Evolutionary conservation across 2,888 invertebrate genomes (phyloP).

Genomic region (Leptothorax acervorum): DNA sequence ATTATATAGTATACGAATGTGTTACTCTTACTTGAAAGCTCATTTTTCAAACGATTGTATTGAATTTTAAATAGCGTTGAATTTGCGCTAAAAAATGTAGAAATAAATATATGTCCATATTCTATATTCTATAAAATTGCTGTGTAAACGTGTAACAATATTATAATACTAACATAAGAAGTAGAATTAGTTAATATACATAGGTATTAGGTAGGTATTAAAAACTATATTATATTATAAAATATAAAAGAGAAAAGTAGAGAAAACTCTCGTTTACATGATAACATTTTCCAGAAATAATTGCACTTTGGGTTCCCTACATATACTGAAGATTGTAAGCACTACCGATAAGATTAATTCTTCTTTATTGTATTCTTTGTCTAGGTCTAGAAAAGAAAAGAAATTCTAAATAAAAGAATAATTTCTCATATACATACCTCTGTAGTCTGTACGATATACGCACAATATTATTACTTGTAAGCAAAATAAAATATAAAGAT

Average conservation of each 20-base stretch:
- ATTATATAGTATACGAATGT: not conserved
- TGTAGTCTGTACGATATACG: too few species aligned
- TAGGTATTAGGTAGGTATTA: too few species aligned
- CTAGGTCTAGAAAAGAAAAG: not conserved
- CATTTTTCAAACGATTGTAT: not conserved
- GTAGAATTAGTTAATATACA: not conserved
- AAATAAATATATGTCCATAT: not conserved
- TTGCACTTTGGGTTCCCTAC: not conserved
- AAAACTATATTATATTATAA: too few species aligned
- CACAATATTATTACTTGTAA: too few species aligned
- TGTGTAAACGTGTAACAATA: not conserved
- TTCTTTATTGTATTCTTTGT: not conserved
- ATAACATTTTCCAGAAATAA: constrained; percentile 3
- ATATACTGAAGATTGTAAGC: not conserved
- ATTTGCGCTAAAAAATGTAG: constrained; percentile 19
- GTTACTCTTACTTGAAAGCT: not conserved
- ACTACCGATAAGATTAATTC: not conserved
- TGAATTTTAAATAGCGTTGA: not conserved
- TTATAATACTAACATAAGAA: not conserved
- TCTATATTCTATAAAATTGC: not conserved
- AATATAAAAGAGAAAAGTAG: not conserved
- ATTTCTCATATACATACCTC: not conserved
- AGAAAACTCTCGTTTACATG: not conserved
- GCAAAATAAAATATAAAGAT: too few species aligned
- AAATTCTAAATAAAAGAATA: not conserved